phyloP scores from a whole-genome alignment of 2,113 vertebrate genomes.

The Gymnocephalus cernua region DNA sequence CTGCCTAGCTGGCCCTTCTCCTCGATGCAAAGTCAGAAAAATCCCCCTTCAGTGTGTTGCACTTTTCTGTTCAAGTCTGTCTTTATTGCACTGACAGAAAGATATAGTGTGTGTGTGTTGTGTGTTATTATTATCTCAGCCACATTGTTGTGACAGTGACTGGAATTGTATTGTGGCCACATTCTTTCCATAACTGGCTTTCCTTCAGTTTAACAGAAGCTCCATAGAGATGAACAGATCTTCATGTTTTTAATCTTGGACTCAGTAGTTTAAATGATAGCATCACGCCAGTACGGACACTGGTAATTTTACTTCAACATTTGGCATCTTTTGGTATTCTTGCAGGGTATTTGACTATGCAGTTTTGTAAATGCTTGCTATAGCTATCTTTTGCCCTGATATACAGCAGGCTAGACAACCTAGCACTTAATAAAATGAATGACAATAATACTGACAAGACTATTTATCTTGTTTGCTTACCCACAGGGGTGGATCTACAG shows the following conservation, averaged over 20 bases:
- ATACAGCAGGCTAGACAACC: not conserved
- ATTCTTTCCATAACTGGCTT: slow-evolving; percentile 31
- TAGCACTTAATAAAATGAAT: not conserved
- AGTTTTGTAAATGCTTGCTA: not conserved
- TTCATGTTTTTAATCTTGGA: slow-evolving; percentile 2
- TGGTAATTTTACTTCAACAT: not conserved
- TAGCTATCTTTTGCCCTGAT: not conserved
- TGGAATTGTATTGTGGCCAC: slow-evolving; percentile 31
- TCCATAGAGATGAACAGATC: not conserved
- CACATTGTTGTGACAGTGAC: not conserved
- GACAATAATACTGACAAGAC: not conserved
- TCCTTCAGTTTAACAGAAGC: not conserved
- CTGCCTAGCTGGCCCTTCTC: slow-evolving; percentile 23
- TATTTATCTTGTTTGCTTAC: too few relatives aligned
- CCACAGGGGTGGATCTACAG: too few relatives aligned
- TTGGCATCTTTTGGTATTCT: not conserved
- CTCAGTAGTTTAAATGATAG: not conserved
- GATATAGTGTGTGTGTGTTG: not conserved
- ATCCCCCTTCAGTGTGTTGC: slow-evolving; percentile 31
- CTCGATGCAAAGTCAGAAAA: slow-evolving; percentile 50
- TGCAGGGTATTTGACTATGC: not conserved
- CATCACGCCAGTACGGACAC: not conserved
- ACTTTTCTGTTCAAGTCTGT: slow-evolving; percentile 55
- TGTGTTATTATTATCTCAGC: not conserved
- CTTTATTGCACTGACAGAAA: slow-evolving; percentile 4